A percentile compares a stretch with the other conserved stretches of the same genome.
Evolutionary conservation across 2,797 vertebrate species (phyloP).

Genomic region (Ateles fusciceps): DNA sequence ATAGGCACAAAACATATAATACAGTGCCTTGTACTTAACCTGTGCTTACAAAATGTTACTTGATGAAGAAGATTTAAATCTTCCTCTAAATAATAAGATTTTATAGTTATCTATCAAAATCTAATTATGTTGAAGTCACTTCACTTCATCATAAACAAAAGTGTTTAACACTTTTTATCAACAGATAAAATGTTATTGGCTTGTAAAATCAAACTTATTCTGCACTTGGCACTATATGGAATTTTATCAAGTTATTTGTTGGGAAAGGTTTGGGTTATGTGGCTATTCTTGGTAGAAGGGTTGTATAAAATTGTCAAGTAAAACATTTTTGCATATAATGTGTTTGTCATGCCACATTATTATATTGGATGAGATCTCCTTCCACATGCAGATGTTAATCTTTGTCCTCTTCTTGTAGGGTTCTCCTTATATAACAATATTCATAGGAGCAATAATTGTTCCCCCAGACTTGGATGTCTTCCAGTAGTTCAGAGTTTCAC

Average conservation of each 20-base stretch:
- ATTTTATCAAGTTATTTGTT: not conserved
- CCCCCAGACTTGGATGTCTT: not conserved
- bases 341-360: not conserved
- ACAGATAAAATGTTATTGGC: not conserved
- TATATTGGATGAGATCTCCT: not conserved
- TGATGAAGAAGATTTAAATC: conserved; percentile 38
- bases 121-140: conserved; percentile 45
- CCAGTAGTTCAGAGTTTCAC: conserved; percentile 52
- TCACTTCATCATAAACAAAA: not conserved
- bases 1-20: not conserved
- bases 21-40: not conserved
- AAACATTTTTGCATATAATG: not conserved
- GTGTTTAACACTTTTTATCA: not conserved
- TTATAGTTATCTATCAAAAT: conserved; percentile 19
- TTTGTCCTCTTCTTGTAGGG: conserved; percentile 15
- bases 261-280: not conserved
- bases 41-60: conserved; percentile 22
- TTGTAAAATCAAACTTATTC: not conserved
- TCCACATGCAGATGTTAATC: not conserved
- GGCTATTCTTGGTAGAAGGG: not conserved
- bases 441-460: not conserved
- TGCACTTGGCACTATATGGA: not conserved
- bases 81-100: conserved; percentile 29
- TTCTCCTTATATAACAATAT: not conserved
- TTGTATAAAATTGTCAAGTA: not conserved